Conservation (phyloP, 2,888 invertebrate species). For the Cartodere bifasciata region DNA sequence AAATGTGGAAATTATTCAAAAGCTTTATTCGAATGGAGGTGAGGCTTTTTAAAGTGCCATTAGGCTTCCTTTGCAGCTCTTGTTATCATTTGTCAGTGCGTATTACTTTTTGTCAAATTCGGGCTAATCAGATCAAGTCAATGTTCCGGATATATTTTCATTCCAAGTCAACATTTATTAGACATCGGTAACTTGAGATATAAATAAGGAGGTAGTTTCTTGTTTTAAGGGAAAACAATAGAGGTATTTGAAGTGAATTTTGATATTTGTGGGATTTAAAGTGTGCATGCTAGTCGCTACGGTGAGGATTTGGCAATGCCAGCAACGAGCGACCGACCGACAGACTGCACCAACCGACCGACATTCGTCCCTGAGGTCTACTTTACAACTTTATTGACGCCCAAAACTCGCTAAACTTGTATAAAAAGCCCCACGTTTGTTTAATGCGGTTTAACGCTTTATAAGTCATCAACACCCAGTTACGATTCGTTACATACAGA, state of each 20-base stretch:
- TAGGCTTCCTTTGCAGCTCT: slow-evolving; percentile 30
- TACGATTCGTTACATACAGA: not conserved
- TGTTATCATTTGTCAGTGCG: slow-evolving; percentile 33
- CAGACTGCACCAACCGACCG: too few species aligned
- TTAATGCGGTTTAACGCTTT: slow-evolving; percentile 29
- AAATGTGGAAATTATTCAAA: slow-evolving; percentile 35
- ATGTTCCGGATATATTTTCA: not conserved
- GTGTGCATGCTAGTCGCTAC: too few species aligned
- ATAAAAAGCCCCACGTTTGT: slow-evolving; percentile 29
- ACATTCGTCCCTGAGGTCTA: slow-evolving; percentile 31
- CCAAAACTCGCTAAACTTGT: slow-evolving; percentile 29
- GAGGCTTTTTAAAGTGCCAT: slow-evolving; percentile 28
- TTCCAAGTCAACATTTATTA: not conserved
- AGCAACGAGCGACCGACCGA: too few species aligned
- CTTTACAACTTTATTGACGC: slow-evolving; percentile 33
- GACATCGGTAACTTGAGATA: not conserved
- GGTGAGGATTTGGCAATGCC: too few species aligned
- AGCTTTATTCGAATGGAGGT: slow-evolving; percentile 30
- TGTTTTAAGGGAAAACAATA: too few species aligned
- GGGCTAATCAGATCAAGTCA: not conserved
- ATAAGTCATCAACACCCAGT: slow-evolving; percentile 12
- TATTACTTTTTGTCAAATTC: too few species aligned
- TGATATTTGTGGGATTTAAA: too few species aligned
- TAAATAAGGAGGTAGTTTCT: too few species aligned
- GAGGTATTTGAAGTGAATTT: too few species aligned